Conservation (phyloP, 2,113 vertebrate species). For the Cryptomyrus ogoouensis region DNA sequence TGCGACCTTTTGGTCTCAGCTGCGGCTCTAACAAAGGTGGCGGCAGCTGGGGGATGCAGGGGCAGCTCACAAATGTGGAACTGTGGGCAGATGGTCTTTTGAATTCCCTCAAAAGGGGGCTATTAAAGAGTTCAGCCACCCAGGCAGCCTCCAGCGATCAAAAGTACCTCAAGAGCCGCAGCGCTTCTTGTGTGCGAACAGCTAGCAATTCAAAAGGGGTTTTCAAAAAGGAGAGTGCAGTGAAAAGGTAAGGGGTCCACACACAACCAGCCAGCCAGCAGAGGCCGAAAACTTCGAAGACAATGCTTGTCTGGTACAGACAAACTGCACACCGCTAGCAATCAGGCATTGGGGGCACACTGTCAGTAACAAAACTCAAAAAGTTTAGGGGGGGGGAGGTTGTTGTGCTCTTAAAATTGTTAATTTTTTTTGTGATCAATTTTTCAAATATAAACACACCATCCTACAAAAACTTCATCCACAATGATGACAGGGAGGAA, state of each 20-base stretch:
- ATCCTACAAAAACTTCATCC: neutral
- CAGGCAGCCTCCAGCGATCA: neutral
- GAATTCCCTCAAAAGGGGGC: neutral
- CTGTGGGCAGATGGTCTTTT: slow-evolving; percentile 12
- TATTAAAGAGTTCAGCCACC: slow-evolving; percentile 10
- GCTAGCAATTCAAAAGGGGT: slow-evolving; percentile 4
- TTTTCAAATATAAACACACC: neutral
- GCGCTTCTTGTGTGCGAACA: neutral
- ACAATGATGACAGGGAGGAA: neutral
- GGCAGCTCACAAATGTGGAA: neutral
- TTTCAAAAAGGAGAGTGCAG: neutral
- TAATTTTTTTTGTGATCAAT: no score
- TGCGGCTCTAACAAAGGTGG: neutral
- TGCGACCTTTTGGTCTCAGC: neutral
- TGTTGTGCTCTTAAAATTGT: no score
- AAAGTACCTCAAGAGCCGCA: neutral
- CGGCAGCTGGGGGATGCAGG: neutral
- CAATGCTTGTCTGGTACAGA: neutral
- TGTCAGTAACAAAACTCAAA: neutral
- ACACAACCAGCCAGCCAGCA: neutral
- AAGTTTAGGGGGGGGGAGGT: no score
- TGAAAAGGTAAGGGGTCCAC: neutral
- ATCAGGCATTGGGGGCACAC: neutral
- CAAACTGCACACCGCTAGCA: neutral
- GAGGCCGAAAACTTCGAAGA: neutral